These are phyloP conservation scores for Cistogaster globosa DNA, from an alignment of 2,888 invertebrate species.

Conservation along the genomic window DNA sequence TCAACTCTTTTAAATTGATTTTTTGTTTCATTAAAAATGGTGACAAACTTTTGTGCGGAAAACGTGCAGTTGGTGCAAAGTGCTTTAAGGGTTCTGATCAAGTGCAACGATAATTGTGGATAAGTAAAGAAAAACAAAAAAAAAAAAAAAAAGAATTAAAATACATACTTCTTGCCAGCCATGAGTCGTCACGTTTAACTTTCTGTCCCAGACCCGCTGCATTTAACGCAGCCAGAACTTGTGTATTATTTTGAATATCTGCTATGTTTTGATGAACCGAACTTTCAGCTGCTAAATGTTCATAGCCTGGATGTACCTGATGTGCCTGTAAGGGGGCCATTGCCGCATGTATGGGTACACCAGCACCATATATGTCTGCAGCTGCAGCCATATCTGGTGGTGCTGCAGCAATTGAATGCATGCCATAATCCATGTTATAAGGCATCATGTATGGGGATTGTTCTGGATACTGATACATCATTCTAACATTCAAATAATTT, in stretches of 20 bases:
- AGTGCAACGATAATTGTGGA: conserved; percentile 26
- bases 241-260: conserved; percentile 80
- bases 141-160: neutral
- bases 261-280: conserved; percentile 79
- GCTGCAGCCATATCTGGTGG: conserved; percentile 77
- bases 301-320: conserved; percentile 77
- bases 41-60: conserved; percentile 7
- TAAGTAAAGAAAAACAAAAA: neutral
- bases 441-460: conserved; percentile 82
- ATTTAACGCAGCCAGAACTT: conserved; percentile 79
- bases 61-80: conserved; percentile 40
- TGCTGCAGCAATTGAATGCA: conserved; percentile 76
- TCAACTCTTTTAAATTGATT: conserved; percentile 36
- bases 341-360: conserved; percentile 78
- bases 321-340: conserved; percentile 62
- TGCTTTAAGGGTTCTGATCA: conserved; percentile 22
- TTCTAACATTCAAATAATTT: conserved; percentile 73
- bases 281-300: conserved; percentile 79
- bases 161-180: conserved; percentile 79
- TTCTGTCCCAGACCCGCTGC: conserved; percentile 79
- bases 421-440: conserved; percentile 82
- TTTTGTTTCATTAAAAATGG: conserved; percentile 22
- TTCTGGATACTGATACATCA: conserved; percentile 82
- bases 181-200: conserved; percentile 82
- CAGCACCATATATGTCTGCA: conserved; percentile 80